Conservation (phyloP, 2,888 invertebrate genomes). For the Pandemis cinnamomeana region DNA sequence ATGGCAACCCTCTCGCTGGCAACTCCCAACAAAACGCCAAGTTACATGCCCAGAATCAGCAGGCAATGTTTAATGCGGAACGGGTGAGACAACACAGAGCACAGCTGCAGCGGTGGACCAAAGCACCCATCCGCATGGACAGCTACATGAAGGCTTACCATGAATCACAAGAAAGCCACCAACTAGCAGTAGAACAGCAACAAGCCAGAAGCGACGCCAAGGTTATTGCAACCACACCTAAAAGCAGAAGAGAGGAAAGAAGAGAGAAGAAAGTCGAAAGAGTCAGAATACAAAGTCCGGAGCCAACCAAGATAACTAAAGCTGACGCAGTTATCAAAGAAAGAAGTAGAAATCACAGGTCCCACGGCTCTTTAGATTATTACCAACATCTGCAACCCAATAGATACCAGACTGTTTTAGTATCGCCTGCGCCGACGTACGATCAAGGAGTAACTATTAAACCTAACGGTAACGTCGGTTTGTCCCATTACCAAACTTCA, state of each 20-base stretch:
- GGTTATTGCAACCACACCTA: conserved; percentile 42
- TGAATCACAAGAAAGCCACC: conserved; percentile 81
- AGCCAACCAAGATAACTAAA: conserved; percentile 58
- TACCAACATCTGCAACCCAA: conserved; percentile 61
- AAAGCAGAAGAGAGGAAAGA: conserved; percentile 47
- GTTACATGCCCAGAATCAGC: conserved; percentile 76
- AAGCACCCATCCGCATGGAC: conserved; percentile 73
- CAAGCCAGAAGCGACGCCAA: conserved; percentile 61
- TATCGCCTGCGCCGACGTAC: conserved; percentile 62
- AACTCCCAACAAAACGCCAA: conserved; percentile 73
- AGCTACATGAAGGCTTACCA: conserved; percentile 85
- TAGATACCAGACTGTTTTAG: conserved; percentile 60
- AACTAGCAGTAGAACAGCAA: conserved; percentile 73
- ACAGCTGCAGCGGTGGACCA: conserved; percentile 70
- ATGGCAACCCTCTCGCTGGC: conserved; percentile 75
- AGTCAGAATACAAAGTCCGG: conserved; percentile 50
- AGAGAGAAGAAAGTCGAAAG: conserved; percentile 46
- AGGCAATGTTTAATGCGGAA: conserved; percentile 80
- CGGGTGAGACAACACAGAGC: conserved; percentile 76
- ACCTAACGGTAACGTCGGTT: conserved; percentile 69
- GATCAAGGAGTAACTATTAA: conserved; percentile 75
- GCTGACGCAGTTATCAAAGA: conserved; percentile 57
- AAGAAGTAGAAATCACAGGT: conserved; percentile 74
- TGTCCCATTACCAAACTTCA: conserved; percentile 49
- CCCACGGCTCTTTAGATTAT: conserved; percentile 67